phyloP scores from a whole-genome alignment of 2,797 vertebrate species.

The Glossophaga mutica region DNA sequence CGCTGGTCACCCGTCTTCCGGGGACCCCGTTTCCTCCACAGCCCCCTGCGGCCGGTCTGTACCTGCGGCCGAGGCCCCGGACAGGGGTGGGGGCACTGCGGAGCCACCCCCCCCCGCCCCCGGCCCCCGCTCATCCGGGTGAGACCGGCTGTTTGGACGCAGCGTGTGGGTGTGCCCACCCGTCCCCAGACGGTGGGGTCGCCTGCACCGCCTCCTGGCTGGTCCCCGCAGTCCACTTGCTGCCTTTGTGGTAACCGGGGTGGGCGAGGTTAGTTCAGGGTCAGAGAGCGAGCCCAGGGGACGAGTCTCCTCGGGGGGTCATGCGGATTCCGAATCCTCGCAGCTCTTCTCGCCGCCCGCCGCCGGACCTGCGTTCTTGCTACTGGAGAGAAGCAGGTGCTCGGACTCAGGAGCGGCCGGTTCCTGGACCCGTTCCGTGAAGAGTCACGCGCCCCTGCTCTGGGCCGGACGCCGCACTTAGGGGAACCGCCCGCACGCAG shows the following conservation, averaged over 20 bases:
- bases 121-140: rapidly evolving
- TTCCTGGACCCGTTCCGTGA: rapidly evolving
- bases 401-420: rapidly evolving
- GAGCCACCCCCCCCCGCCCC: not conserved
- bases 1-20: not conserved
- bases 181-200: too few relatives aligned
- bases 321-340: not conserved
- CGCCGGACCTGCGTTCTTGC: not conserved
- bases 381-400: too few relatives aligned
- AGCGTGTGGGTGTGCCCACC: too few relatives aligned
- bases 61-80: not conserved
- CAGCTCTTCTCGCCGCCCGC: rapidly evolving
- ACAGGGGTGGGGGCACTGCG: too few relatives aligned
- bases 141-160: too few relatives aligned
- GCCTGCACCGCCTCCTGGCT: not conserved
- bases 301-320: too few relatives aligned
- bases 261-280: rapidly evolving
- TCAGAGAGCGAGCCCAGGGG: not conserved
- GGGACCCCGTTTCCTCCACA: too few relatives aligned
- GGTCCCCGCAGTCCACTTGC: rapidly evolving
- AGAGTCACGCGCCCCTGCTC: rapidly evolving
- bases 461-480: not conserved
- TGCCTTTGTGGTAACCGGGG: not conserved
- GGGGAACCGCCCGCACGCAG: not conserved
- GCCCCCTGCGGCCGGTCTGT: too few relatives aligned